These are phyloP conservation scores for Sylvia borin DNA, from an alignment of 2,797 vertebrate genomes.

Conservation along the genomic window DNA sequence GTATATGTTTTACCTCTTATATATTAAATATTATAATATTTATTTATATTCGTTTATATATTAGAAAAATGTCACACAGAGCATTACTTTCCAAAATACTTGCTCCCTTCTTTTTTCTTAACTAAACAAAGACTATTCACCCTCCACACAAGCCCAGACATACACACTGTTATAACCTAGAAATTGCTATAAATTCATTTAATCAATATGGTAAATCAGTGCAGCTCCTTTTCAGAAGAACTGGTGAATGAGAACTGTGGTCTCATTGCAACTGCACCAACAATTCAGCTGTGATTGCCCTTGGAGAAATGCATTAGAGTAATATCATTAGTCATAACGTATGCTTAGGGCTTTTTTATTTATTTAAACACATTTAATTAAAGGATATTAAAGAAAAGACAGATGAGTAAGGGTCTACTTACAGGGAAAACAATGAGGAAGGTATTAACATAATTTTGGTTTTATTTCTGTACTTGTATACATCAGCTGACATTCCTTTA, in stretches of 20 bases:
- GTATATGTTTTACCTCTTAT: rapidly evolving
- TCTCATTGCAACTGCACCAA: not conserved
- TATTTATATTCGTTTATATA: not conserved
- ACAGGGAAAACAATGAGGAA: not conserved
- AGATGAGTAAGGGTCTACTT: not conserved
- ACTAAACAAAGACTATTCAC: not conserved
- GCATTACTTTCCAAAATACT: not conserved
- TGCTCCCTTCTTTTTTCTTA: not conserved
- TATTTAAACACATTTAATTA: slow-evolving; percentile 29
- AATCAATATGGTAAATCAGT: not conserved
- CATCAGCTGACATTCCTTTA: not conserved
- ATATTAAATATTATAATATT: not conserved
- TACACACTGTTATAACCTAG: not conserved
- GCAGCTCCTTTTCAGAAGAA: not conserved
- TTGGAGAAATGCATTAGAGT: not conserved
- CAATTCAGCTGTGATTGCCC: not conserved
- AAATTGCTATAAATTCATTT: not conserved
- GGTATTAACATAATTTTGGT: not conserved
- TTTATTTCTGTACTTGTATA: not conserved
- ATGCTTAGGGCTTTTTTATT: not conserved
- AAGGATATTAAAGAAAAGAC: not conserved
- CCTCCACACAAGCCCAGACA: too few relatives aligned
- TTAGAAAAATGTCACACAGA: not conserved
- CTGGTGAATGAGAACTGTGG: not conserved
- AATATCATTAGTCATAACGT: not conserved